Evolutionary conservation across 2,113 vertebrate species (phyloP), one percentile per base, ranked within the genome.

Genomic region (Boleophthalmus pectinirostris): DNA sequence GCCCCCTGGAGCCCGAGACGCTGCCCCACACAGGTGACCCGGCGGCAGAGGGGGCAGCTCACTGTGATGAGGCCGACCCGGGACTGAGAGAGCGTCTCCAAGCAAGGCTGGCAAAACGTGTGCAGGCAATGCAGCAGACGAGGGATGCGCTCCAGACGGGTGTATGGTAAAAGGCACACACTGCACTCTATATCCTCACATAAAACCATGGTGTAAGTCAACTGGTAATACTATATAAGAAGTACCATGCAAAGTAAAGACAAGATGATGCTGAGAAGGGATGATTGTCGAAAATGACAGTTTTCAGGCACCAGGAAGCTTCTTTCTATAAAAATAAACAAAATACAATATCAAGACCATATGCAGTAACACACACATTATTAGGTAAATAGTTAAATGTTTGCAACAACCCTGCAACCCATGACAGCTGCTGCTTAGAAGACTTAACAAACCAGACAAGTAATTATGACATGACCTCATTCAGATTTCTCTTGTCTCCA

Each of bases 41-140:
- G 84, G 7, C 93, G 90, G 35, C 93, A 94, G 69, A 93, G 25
- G 0, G 93, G 93, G 78, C 93, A 94, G 60, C 75, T 66, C 75
- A 94, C 75, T 0, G 82, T 91, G 49, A 91, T 72, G 68, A 90
- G 75, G 54, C 75, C 78, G 3, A 70, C 80, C 72, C 72, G 68
- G 54, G 25, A 15, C 78, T 58, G 77, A 0, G 88, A 87, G 74
- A 94, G 87, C 0, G 81, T 84, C 82, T 92, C 85, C 84, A 94
- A 81, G 64, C 93, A 94, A 1, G 13, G 70, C 0, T 87, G 73
- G 5, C 93, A 94, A 87, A 93, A 94, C 16, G 92, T 93, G 85
- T 94, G 93, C 12, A 85, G 84, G 82, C 93, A 94, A 90, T 92
- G 92, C 16, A 94, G 91, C 74, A 93, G 56, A 9, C 93, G 79